A percentile compares a stretch with the other conserved stretches of the same genome.
These are phyloP conservation scores for Aproaerema taeniolella DNA, from an alignment of 2,888 invertebrate genomes.

Conservation along the genomic window DNA sequence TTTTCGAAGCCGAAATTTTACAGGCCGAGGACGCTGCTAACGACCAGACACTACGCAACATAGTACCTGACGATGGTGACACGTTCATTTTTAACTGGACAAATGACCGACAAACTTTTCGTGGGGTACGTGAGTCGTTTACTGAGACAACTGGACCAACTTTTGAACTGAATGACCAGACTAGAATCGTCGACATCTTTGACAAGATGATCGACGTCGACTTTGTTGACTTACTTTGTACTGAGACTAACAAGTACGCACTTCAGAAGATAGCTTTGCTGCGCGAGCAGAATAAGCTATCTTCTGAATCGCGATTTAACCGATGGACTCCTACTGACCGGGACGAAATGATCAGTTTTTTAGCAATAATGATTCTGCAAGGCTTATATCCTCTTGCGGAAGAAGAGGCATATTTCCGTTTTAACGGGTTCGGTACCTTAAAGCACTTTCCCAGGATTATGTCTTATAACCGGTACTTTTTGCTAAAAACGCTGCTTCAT, in stretches of 20 bases:
- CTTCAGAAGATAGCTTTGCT: neutral
- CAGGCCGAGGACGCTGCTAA: conserved; percentile 10
- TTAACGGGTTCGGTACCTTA: no score
- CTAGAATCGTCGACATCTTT: conserved; percentile 17
- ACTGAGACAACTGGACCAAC: conserved; percentile 23
- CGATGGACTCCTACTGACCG: no score
- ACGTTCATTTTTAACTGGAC: conserved; percentile 19
- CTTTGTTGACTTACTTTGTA: conserved; percentile 22
- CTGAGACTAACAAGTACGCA: conserved; percentile 17
- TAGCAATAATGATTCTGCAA: no score
- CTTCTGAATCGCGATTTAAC: neutral
- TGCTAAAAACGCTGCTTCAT: no score
- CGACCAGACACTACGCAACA: conserved; percentile 15
- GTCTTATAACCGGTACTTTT: no score
- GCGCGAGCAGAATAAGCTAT: conserved; percentile 7
- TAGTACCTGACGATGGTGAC: conserved; percentile 10
- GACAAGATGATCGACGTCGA: conserved; percentile 17
- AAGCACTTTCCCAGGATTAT: no score
- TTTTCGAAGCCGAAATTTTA: conserved; percentile 4
- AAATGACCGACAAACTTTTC: conserved; percentile 16
- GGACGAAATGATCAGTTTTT: no score
- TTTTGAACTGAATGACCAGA: conserved; percentile 18
- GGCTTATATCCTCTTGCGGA: no score
- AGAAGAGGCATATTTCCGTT: no score
- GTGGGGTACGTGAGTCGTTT: conserved; percentile 19